Conservation (phyloP, 2,113 vertebrate species). For the Physeter macrocephalus region DNA sequence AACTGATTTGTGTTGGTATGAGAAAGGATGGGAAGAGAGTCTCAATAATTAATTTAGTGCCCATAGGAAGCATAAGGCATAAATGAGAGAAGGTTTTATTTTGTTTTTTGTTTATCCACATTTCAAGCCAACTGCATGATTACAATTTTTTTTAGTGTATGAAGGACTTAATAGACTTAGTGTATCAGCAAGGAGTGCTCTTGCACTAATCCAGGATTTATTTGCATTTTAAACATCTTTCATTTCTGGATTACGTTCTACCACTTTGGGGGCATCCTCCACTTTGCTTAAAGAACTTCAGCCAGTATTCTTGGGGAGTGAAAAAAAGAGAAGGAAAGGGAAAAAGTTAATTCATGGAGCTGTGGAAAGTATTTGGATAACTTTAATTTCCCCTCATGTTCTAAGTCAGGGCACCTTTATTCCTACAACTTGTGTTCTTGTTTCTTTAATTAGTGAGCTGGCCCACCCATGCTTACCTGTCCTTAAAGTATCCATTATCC, state of each 20-base stretch:
- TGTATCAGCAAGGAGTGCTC: background rate
- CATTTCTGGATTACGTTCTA: conserved; percentile 46
- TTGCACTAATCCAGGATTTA: conserved; percentile 18
- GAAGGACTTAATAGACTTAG: background rate
- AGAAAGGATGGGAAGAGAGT: background rate
- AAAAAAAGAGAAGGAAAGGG: background rate
- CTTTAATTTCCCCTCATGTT: background rate
- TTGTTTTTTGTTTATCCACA: background rate
- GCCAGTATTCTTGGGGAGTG: background rate
- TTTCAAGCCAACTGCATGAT: conserved; percentile 23
- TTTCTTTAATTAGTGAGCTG: background rate
- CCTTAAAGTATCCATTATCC: background rate
- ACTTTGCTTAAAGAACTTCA: background rate
- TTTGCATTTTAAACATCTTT: conserved; percentile 52
- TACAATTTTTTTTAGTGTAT: background rate
- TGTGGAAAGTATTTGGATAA: conserved; percentile 22
- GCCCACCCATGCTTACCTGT: background rate
- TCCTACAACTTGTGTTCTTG: conserved; percentile 3
- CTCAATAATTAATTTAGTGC: background rate
- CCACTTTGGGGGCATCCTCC: background rate
- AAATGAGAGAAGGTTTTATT: background rate
- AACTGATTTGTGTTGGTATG: background rate
- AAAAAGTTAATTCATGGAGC: background rate
- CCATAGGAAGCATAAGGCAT: background rate
- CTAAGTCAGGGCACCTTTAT: background rate